Evolutionary conservation across 2,888 invertebrate species (phyloP).

Genomic region (Synergus laeviventris): DNA sequence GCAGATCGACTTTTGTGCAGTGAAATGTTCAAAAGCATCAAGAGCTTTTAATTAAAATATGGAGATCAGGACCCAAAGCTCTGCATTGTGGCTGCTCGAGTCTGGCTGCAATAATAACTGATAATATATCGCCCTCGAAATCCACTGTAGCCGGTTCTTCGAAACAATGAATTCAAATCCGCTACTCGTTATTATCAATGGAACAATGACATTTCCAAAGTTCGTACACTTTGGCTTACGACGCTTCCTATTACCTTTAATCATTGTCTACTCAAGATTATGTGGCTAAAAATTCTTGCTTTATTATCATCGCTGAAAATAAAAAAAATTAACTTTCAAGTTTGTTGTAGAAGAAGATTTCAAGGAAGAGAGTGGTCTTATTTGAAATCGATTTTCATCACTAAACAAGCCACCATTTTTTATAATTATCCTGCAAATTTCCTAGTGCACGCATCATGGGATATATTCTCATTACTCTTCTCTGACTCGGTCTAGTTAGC

Average conservation of each 20-base stretch:
- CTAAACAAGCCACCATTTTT: slow-evolving; percentile 37
- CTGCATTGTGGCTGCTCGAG: slow-evolving; percentile 66
- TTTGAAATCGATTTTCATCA: slow-evolving; percentile 26
- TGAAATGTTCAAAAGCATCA: slow-evolving; percentile 48
- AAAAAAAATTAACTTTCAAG: background rate
- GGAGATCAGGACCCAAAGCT: slow-evolving; percentile 71
- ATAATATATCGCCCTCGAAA: slow-evolving; percentile 69
- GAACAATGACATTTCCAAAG: slow-evolving; percentile 63
- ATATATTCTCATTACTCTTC: slow-evolving; percentile 67
- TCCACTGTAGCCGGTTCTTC: slow-evolving; percentile 57
- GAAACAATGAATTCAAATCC: slow-evolving; percentile 71
- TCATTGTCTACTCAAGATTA: background rate
- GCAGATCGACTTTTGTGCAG: slow-evolving; percentile 53
- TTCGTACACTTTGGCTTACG: slow-evolving; percentile 33
- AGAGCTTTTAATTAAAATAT: slow-evolving; percentile 74
- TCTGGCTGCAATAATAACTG: slow-evolving; percentile 72
- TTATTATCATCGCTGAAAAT: background rate
- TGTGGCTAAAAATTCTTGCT: background rate
- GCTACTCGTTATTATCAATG: slow-evolving; percentile 61
- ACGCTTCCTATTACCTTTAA: background rate
- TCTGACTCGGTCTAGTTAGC: slow-evolving; percentile 68
- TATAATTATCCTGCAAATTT: slow-evolving; percentile 33
- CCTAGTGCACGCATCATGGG: slow-evolving; percentile 50
- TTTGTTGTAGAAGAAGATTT: background rate
- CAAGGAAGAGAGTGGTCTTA: background rate